Percentiles rank a stretch among this genome's conserved stretches.
These are phyloP conservation scores for Ptilonorhynchus violaceus DNA, from an alignment of 2,113 vertebrate species.

Conservation along the genomic window DNA sequence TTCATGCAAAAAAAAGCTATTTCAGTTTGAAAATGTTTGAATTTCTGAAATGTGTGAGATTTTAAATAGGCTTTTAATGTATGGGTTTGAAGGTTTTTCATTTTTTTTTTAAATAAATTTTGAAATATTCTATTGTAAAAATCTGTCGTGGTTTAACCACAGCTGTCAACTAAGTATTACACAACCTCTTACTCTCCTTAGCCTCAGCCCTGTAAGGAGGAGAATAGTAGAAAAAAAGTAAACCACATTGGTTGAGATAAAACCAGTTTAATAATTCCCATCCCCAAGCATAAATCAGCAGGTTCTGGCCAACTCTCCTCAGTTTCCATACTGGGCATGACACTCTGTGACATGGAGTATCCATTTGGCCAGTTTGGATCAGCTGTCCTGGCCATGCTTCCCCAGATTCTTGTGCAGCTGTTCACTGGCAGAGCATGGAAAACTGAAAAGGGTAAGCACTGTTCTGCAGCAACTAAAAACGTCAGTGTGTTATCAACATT, in stretches of 20 bases:
- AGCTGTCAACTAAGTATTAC: neutral
- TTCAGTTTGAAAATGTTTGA: neutral
- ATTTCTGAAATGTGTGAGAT: neutral
- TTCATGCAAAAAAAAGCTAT: neutral
- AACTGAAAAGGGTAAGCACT: neutral
- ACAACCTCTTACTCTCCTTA: neutral
- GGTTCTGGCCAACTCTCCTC: neutral
- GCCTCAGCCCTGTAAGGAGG: rapidly evolving
- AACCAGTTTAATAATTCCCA: neutral
- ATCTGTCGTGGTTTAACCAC: neutral
- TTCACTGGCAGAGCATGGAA: neutral
- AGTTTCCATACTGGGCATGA: neutral
- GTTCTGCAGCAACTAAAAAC: neutral
- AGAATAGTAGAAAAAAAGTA: neutral
- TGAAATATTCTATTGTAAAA: neutral
- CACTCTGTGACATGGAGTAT: rapidly evolving
- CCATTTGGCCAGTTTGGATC: neutral
- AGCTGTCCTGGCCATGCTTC: neutral
- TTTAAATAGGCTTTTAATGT: neutral
- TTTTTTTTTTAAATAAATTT: neutral
- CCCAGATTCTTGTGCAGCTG: neutral
- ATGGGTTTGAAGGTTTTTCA: neutral
- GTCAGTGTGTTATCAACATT: neutral
- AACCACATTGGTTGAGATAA: neutral
- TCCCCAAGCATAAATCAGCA: neutral